Evolutionary conservation across 1,140 invertebrate genomes (phyloP).

Genomic region (Scylla paramamosain): DNA sequence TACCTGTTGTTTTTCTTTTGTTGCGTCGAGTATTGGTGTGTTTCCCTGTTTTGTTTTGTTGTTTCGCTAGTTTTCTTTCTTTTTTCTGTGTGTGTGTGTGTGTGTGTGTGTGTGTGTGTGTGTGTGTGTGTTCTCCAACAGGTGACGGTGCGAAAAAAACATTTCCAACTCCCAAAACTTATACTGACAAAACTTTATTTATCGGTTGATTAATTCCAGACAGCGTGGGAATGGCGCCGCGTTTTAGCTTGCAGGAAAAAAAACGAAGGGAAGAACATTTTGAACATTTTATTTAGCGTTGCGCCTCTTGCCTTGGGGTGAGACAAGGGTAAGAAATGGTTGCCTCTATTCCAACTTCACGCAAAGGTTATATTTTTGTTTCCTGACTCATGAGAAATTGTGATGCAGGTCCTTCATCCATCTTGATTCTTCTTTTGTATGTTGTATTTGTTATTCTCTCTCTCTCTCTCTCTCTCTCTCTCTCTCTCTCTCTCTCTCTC

Average conservation of each 20-base stretch:
- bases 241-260: no score
- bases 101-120: neutral
- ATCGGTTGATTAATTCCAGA: no score
- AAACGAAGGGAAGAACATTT: no score
- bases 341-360: neutral
- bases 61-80: neutral
- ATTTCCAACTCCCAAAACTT: neutral
- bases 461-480: constrained; percentile 20
- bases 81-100: neutral
- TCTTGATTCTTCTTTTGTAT: neutral
- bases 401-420: neutral
- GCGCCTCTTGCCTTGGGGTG: neutral
- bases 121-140: neutral
- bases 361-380: neutral
- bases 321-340: neutral
- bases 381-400: neutral
- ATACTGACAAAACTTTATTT: neutral
- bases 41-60: neutral
- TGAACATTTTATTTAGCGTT: neutral
- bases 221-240: no score
- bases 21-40: neutral
- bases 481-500: constrained; percentile 30
- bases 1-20: neutral
- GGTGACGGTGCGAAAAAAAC: no score
- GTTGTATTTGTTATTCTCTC: neutral